Conservation (phyloP, 1,140 invertebrate species). For the Protaetia brevitarsis region DNA sequence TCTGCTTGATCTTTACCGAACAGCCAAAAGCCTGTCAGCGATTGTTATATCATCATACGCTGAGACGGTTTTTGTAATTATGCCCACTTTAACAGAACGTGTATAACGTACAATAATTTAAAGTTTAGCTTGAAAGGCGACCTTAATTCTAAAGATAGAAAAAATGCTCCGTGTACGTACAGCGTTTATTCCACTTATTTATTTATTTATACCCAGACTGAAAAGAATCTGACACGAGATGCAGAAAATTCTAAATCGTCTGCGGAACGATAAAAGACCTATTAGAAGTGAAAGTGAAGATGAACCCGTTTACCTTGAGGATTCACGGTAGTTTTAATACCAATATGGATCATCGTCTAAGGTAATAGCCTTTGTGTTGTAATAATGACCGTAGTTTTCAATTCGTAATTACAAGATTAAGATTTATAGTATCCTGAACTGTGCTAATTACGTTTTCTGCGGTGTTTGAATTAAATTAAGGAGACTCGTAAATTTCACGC, state of each 20-base stretch:
- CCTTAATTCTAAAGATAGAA: conserved; percentile 6
- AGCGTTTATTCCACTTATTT: not conserved
- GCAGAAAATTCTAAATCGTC: not conserved
- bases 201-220: not conserved
- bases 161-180: not conserved
- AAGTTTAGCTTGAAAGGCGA: conserved; percentile 5
- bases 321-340: conserved; percentile 21
- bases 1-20: not conserved
- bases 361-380: not conserved
- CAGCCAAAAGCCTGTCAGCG: not conserved
- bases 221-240: not conserved
- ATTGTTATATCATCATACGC: not conserved
- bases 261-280: not conserved
- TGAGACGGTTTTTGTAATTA: not conserved
- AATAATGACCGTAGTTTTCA: conserved; percentile 1
- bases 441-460: not conserved
- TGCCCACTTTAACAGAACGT: not conserved
- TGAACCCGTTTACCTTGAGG: conserved; percentile 28
- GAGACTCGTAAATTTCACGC: not conserved
- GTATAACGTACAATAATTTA: not conserved
- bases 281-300: conserved; percentile 29
- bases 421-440: not conserved
- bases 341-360: conserved; percentile 6
- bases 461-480: not conserved
- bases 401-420: not conserved